Percentiles rank a stretch among this genome's conserved stretches.
phyloP scores from a whole-genome alignment of 2,888 invertebrate genomes.

The Dioctria rufipes region DNA sequence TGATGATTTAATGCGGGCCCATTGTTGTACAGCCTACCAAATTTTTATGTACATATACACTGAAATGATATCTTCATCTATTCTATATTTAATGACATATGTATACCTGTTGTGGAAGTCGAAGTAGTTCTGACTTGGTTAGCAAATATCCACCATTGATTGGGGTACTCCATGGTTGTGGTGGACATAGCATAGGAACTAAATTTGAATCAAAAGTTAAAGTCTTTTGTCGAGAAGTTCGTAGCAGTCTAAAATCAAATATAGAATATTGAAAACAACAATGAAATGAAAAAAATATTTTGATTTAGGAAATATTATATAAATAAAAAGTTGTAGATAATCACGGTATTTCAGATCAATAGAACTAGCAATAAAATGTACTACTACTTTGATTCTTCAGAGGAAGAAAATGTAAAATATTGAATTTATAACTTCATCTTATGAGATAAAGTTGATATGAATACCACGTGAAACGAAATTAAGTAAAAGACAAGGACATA shows the following conservation, averaged over 20 bases:
- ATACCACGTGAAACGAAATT: too few relatives aligned
- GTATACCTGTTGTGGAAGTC: constrained; percentile 69
- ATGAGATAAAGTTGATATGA: too few relatives aligned
- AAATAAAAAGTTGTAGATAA: not conserved
- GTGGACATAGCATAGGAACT: constrained; percentile 86
- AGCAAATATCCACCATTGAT: constrained; percentile 84
- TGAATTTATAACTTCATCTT: too few relatives aligned
- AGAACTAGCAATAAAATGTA: too few relatives aligned
- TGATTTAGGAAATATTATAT: too few relatives aligned
- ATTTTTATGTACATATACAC: not conserved
- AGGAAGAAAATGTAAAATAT: too few relatives aligned
- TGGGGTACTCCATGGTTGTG: constrained; percentile 85
- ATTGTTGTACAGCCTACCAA: constrained; percentile 76
- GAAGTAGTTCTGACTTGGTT: constrained; percentile 77
- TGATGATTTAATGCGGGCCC: constrained; percentile 75
- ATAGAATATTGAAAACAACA: too few relatives aligned
- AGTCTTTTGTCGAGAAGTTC: constrained; percentile 78
- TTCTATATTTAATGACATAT: not conserved
- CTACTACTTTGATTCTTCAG: too few relatives aligned
- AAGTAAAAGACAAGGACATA: too few relatives aligned
- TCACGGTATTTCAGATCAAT: not conserved
- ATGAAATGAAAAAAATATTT: too few relatives aligned
- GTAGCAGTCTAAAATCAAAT: constrained; percentile 73
- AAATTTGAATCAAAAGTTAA: constrained; percentile 82
- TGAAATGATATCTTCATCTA: too few relatives aligned